Conservation (phyloP, 92 coral and sea anemone species). For the Palythoa heliodiscus region DNA sequence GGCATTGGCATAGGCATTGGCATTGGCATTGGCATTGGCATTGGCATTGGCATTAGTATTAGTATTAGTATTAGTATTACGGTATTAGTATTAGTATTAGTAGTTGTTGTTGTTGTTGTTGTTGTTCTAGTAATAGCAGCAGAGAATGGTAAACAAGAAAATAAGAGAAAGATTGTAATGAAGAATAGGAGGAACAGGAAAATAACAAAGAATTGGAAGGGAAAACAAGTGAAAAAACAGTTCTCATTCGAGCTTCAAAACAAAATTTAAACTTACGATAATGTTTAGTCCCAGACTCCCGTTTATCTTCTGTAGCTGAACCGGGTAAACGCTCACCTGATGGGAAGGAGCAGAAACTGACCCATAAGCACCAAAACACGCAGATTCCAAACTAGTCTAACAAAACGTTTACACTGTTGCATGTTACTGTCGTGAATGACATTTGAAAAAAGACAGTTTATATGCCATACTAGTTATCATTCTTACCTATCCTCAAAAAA, state of each 20-base stretch:
- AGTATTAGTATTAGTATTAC: too few relatives aligned
- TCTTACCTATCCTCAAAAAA: too few relatives aligned
- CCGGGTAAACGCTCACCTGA: slow-evolving; percentile 90
- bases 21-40: too few relatives aligned
- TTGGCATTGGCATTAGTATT: too few relatives aligned
- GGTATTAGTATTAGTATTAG: background rate
- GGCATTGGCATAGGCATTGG: too few relatives aligned
- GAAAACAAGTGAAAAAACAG: background rate
- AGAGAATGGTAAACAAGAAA: background rate
- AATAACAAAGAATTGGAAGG: background rate
- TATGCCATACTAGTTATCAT: too few relatives aligned
- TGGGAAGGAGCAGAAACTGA: background rate
- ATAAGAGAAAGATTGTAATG: background rate
- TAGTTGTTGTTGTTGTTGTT: background rate
- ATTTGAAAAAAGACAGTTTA: too few relatives aligned
- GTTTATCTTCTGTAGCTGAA: slow-evolving; percentile 86
- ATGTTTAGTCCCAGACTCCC: slow-evolving; percentile 95
- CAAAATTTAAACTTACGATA: slow-evolving; percentile 70
- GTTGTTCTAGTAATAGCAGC: background rate
- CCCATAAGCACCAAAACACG: too few relatives aligned
- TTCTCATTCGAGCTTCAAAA: background rate
- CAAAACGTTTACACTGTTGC: too few relatives aligned
- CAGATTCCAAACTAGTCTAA: too few relatives aligned
- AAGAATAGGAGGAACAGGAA: background rate
- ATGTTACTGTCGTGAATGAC: too few relatives aligned